Conservation (phyloP, 2,888 invertebrate species). For the Drosophila kokeensis region DNA sequence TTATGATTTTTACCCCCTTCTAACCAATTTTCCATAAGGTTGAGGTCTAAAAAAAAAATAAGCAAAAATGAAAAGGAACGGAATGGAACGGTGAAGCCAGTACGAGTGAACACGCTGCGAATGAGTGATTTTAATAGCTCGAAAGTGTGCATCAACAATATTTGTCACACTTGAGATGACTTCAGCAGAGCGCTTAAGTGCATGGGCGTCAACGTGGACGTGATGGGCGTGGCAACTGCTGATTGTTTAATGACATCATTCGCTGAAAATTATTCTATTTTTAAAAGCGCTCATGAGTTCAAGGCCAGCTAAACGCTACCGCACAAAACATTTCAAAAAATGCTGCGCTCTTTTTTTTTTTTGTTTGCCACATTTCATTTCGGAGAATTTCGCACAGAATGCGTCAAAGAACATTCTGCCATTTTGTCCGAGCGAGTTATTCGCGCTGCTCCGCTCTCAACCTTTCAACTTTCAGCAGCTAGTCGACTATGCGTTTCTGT, state of each 20-base stretch:
- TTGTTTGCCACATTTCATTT: constrained; percentile 10
- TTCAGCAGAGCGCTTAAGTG: constrained; percentile 36
- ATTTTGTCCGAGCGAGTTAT: constrained; percentile 17
- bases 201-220: constrained; percentile 32
- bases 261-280: constrained; percentile 37
- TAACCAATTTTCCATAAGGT: not conserved
- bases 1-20: not conserved
- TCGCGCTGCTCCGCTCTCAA: constrained; percentile 27
- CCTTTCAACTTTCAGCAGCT: constrained; percentile 15
- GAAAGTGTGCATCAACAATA: constrained; percentile 55
- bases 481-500: constrained; percentile 4
- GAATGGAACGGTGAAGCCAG: not conserved
- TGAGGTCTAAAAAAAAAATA: not conserved
- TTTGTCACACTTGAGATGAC: constrained; percentile 60
- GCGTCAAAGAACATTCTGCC: constrained; percentile 16
- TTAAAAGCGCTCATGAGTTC: constrained; percentile 24
- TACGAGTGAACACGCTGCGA: constrained; percentile 37
- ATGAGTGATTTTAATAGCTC: constrained; percentile 64
- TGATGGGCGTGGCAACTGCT: constrained; percentile 23
- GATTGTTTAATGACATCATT: constrained; percentile 62
- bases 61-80: not conserved
- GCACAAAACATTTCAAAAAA: constrained; percentile 1
- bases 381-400: constrained; percentile 5
- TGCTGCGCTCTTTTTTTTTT: not conserved
- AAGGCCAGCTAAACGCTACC: constrained; percentile 8